These are phyloP conservation scores for Pseudochaenichthys georgianus DNA, from an alignment of 2,797 vertebrate species.

Conservation along the genomic window DNA sequence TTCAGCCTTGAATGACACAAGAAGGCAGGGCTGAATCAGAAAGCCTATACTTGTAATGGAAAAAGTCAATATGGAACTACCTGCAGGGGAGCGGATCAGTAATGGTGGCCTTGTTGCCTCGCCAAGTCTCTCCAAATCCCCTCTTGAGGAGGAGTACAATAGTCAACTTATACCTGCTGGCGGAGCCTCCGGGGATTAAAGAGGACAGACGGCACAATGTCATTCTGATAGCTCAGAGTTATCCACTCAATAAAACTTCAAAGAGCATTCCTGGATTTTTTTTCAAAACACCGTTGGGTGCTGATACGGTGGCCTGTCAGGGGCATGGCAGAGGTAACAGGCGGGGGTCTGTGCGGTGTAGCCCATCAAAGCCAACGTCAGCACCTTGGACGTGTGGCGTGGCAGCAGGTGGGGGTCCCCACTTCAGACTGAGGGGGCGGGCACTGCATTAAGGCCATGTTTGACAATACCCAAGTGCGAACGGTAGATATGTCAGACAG, in stretches of 20 bases:
- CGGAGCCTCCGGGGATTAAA: slow-evolving; percentile 60
- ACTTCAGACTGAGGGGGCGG: slow-evolving; percentile 8
- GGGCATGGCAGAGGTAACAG: slow-evolving; percentile 54
- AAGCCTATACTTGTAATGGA: slow-evolving; percentile 35
- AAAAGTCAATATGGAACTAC: slow-evolving; percentile 43
- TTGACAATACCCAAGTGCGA: slow-evolving; percentile 66
- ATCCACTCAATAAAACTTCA: slow-evolving; percentile 83
- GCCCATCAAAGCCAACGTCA: slow-evolving; percentile 61
- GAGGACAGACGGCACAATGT: slow-evolving; percentile 64
- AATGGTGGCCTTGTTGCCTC: slow-evolving; percentile 55
- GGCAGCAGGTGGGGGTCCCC: slow-evolving; percentile 26
- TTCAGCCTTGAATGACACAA: slow-evolving; percentile 58
- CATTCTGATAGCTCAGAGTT: slow-evolving; percentile 71
- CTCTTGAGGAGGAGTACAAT: slow-evolving; percentile 69
- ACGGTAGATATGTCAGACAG: slow-evolving; percentile 61
- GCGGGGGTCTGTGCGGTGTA: slow-evolving; percentile 53
- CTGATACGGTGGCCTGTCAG: slow-evolving; percentile 64
- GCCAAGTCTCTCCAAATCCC: slow-evolving; percentile 67
- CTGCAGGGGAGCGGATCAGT: slow-evolving; percentile 54
- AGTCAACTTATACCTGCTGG: slow-evolving; percentile 70
- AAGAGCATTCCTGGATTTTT: slow-evolving; percentile 76
- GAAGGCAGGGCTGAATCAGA: slow-evolving; percentile 49
- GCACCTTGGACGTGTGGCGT: slow-evolving; percentile 8
- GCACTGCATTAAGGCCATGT: slow-evolving; percentile 25
- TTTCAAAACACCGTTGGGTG: slow-evolving; percentile 52